These are phyloP conservation scores for Trissonchulus sp. DNA, from an alignment of 2,888 invertebrate species.

Conservation along the genomic window DNA sequence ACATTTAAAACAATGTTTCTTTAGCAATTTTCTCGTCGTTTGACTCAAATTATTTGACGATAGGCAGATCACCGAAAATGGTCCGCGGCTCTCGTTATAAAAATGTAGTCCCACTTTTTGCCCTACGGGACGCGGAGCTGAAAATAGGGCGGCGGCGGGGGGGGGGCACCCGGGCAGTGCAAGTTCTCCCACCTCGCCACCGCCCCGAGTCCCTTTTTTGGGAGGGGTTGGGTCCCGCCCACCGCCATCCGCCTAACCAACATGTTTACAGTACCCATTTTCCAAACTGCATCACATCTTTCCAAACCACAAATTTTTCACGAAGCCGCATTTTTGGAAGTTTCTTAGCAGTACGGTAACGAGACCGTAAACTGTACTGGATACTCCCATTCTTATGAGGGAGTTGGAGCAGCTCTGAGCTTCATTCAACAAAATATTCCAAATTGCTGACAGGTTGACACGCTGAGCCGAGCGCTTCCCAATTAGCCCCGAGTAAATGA, in stretches of 20 bases:
- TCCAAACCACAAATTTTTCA: not conserved
- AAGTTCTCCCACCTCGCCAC: not conserved
- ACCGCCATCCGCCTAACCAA: not conserved
- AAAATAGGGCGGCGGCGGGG: not conserved
- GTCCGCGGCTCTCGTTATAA: not conserved
- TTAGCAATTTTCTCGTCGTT: not conserved
- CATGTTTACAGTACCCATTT: too few species aligned
- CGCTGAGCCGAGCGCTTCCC: not conserved
- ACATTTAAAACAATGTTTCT: slow-evolving; percentile 5
- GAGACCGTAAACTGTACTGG: not conserved
- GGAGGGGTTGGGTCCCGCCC: not conserved
- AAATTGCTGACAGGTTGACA: not conserved
- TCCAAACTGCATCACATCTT: too few species aligned
- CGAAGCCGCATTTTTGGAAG: not conserved
- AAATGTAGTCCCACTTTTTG: not conserved
- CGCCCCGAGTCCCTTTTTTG: not conserved
- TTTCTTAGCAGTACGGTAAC: not conserved
- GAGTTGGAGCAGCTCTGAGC: not conserved
- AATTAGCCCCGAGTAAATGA: not conserved
- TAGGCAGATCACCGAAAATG: not conserved
- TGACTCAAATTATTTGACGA: not conserved
- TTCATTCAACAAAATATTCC: not conserved
- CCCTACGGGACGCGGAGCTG: not conserved
- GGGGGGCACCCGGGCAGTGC: not conserved
- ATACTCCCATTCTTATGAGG: not conserved